Conservation (phyloP, 1,140 invertebrate genomes). For the Drosophila navojoa region DNA sequence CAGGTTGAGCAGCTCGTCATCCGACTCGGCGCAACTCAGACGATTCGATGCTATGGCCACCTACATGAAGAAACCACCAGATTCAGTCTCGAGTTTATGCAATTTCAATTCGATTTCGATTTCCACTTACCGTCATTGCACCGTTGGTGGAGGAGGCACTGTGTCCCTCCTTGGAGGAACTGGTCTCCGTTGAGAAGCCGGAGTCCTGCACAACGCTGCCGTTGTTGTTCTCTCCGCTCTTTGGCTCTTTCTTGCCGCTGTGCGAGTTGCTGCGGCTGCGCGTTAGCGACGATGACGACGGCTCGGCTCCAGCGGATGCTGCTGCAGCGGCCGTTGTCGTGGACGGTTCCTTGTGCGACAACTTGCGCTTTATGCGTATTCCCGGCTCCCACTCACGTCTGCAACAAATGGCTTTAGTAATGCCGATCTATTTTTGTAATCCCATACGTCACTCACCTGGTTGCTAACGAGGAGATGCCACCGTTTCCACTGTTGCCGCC, state of each 20-base stretch:
- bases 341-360: slow-evolving; percentile 84
- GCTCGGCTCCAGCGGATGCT: slow-evolving; percentile 48
- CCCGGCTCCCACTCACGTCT: slow-evolving; percentile 90
- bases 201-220: slow-evolving; percentile 91
- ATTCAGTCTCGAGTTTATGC: background rate
- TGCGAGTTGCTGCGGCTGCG: slow-evolving; percentile 88
- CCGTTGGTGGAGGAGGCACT: slow-evolving; percentile 85
- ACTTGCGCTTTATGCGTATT: slow-evolving; percentile 89
- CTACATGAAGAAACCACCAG: slow-evolving; percentile 25
- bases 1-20: slow-evolving; percentile 93
- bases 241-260: slow-evolving; percentile 85
- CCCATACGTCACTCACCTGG: slow-evolving; percentile 54
- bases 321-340: slow-evolving; percentile 52
- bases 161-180: slow-evolving; percentile 90
- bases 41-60: slow-evolving; percentile 79
- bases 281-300: slow-evolving; percentile 85
- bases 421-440: background rate
- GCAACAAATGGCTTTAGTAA: slow-evolving; percentile 4
- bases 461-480: slow-evolving; percentile 73
- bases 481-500: slow-evolving; percentile 58
- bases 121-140: slow-evolving; percentile 72
- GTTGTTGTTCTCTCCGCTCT: slow-evolving; percentile 84
- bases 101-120: background rate
- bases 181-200: slow-evolving; percentile 93
- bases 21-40: slow-evolving; percentile 85